A percentile compares a stretch with the other conserved stretches of the same genome.
phyloP scores from a whole-genome alignment of 2,113 vertebrate species.

The Centropus unirufus region DNA sequence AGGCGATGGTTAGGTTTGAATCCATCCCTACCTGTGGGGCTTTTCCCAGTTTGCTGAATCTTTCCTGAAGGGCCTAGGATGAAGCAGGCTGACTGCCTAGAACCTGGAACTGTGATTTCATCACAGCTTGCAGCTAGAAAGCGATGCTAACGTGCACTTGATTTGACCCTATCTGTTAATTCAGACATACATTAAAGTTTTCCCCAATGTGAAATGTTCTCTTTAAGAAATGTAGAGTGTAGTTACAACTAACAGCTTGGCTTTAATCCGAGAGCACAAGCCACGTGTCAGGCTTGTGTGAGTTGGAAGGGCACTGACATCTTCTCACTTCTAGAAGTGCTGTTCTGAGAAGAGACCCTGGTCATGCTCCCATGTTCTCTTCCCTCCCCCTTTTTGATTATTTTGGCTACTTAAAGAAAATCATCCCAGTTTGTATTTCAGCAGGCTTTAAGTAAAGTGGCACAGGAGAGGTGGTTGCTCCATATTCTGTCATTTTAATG shows the following conservation, averaged over 20 bases:
- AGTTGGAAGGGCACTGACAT: constrained; percentile 4
- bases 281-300: not conserved
- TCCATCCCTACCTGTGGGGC: not conserved
- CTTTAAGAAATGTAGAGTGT: constrained; percentile 29
- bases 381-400: not conserved
- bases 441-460: not conserved
- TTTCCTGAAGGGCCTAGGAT: not conserved
- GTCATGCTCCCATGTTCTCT: not conserved
- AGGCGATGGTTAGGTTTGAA: constrained; percentile 20
- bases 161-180: not conserved
- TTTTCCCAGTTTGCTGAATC: constrained; percentile 20
- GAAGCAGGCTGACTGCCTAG: not conserved
- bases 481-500: not conserved
- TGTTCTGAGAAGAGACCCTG: not conserved
- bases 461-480: not conserved
- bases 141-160: not conserved
- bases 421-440: not conserved
- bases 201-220: constrained; percentile 63
- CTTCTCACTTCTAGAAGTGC: constrained; percentile 14
- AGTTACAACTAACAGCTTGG: constrained; percentile 25
- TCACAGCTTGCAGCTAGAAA: constrained; percentile 3
- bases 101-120: not conserved
- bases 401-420: not conserved
- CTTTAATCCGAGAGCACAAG: not conserved
- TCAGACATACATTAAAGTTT: constrained; percentile 24